Base-by-base conservation (phyloP, 1,140 invertebrate genomes). In the Melanaphis sacchari region DNA sequence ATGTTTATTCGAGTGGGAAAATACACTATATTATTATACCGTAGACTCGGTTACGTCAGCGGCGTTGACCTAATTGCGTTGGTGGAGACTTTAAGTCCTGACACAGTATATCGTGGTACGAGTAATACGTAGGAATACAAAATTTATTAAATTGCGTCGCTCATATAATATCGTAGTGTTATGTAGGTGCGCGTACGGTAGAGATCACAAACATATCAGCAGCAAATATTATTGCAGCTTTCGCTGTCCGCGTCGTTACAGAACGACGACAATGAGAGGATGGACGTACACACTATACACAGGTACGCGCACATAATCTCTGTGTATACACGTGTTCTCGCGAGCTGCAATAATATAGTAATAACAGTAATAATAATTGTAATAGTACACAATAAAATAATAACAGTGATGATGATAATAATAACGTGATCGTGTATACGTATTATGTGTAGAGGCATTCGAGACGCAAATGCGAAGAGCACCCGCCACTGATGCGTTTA, bases 401-500 rank as follows among this genome's bases (percentile, higher is more conserved):
- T 76, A 36, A 76, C n/a, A 36, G n/a, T n/a, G 59, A 76, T 76
- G 15, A 76, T n/a, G 11, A n/a, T 36, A n/a, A 76, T 76, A 66
- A 66, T 76, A 18, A n/a, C 36, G 31, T 76, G 11, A 76, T 76
- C 15, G 59, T 76, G 59, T 76, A n/a, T 76, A n/a, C 9, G 26
- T 52, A 52, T 52, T 49, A 21, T 49, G 21, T 49, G 26, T 18
- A 66, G 4, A n/a, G 59, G 15, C 59, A n/a, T 15, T 76, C 15
- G 31, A 76, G 31, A 76, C 59, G 59, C 59, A 76, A 76, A 76
- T 76, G 59, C 59, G 54, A 31, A 31, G 54, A 59, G 54, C 54
- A 59, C 54, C 54, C 54, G 59, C 59, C 31, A 76, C 54, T 84
- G 91, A 93, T 84, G 91, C 91, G 81, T 93, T 93, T 93, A 93